These are phyloP conservation scores for Petaurus breviceps DNA, from an alignment of 2,113 vertebrate genomes.

Conservation along the genomic window DNA sequence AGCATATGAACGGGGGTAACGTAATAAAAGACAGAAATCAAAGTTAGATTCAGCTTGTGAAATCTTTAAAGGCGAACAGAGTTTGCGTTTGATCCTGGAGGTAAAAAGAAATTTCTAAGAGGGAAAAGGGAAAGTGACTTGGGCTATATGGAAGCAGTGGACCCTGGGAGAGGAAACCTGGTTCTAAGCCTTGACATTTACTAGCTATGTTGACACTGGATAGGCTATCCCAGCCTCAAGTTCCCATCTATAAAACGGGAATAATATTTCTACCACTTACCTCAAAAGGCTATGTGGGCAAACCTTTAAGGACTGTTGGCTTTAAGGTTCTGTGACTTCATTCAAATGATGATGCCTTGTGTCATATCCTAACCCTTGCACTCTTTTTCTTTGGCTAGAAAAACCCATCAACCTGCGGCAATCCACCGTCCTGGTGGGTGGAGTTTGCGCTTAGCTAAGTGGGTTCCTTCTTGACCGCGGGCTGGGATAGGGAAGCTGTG, in stretches of 20 bases:
- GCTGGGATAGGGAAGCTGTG: no score
- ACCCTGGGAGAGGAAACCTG: background rate
- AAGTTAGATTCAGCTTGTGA: background rate
- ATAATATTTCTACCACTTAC: background rate
- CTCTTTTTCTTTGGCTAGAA: background rate
- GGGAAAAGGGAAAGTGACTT: background rate
- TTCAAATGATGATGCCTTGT: no score
- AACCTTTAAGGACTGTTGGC: background rate
- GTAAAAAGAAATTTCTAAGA: background rate
- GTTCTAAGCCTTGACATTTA: background rate
- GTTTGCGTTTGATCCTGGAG: background rate
- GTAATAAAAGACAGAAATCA: background rate
- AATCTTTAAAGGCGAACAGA: background rate
- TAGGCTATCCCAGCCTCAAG: background rate
- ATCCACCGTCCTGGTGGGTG: no score
- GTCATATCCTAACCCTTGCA: background rate
- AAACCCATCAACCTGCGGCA: background rate
- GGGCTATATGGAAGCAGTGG: background rate
- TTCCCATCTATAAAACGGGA: background rate
- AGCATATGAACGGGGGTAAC: background rate
- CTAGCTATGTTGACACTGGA: background rate
- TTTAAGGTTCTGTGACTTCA: background rate
- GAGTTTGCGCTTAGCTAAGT: background rate
- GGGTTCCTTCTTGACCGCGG: no score
- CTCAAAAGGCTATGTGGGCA: background rate